phyloP scores from a whole-genome alignment of 37 sponge, comb jelly and placozoan species.

The Corticium candelabrum region DNA sequence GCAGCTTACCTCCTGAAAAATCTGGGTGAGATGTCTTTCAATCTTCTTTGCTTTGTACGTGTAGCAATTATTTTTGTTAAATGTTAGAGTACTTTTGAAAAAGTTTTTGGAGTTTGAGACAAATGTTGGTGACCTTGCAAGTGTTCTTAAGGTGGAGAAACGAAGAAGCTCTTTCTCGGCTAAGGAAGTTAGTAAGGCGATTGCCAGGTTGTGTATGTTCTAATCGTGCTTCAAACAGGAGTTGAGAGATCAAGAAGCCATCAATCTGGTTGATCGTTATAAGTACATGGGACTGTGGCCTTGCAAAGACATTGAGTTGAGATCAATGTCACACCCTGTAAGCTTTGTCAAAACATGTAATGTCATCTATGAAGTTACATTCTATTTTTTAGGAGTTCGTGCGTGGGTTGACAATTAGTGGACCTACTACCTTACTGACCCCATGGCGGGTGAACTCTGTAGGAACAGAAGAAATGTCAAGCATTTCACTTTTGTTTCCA shows the following conservation, averaged over 20 bases:
- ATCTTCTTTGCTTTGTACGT: background rate
- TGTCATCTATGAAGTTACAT: background rate
- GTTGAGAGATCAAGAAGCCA: constrained; percentile 29
- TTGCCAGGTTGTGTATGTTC: background rate
- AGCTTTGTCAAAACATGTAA: constrained; percentile 2
- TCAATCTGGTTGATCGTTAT: constrained; percentile 79
- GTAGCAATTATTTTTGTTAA: background rate
- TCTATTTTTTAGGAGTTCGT: background rate
- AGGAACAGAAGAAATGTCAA: too few species aligned
- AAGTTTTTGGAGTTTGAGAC: constrained; percentile 79
- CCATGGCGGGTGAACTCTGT: too few species aligned
- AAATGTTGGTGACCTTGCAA: constrained; percentile 75
- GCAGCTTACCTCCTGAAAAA: constrained; percentile 44
- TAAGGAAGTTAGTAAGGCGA: too few species aligned
- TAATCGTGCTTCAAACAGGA: constrained; percentile 14
- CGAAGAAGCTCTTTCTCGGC: constrained; percentile 26
- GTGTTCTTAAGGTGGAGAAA: constrained; percentile 79
- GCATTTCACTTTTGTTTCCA: background rate
- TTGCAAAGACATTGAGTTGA: constrained; percentile 63
- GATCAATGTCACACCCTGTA: constrained; percentile 78
- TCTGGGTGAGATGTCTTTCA: constrained; percentile 37
- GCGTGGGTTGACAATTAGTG: constrained; percentile 1
- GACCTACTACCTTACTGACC: too few species aligned
- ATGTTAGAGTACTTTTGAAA: constrained; percentile 60
- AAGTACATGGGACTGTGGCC: constrained; percentile 78